Evolutionary conservation across 2,888 invertebrate genomes (phyloP), one percentile per base, ranked within the genome.

Genomic region (Orchestes rusci): DNA sequence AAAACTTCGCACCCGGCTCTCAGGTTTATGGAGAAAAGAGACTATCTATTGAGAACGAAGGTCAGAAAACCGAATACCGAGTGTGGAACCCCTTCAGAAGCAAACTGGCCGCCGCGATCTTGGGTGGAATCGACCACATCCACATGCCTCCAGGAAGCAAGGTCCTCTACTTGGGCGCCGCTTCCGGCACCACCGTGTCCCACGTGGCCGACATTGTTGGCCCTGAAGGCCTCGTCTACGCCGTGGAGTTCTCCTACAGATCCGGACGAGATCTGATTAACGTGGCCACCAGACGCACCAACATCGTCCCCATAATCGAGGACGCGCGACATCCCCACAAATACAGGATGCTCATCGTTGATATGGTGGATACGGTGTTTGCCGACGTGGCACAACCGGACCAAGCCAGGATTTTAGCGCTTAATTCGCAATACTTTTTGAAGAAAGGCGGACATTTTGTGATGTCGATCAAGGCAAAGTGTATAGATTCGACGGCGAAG

Each of bases 61-160:
- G 84, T 52, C 84, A 86, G 50, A 93, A 99, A 73, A 76, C 87
- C 58, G 99, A 99, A 73, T 97, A 99, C 77, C 82, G 97, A 73
- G 93, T 95, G 8, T 97, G 97, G 96, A 99, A 99, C 75, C 97
- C 97, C 0, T 99, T 97, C 77, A 76, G 99, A 61, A 99, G 97
- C 1, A 99, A 99, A 72, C 72, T 99, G 60, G 99, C 96, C 0
- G 99, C 99, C 2, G 96, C 97, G 1, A 92, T 99, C 55, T 78
- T 99, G 61, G 97, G 97, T 15, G 99, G 99, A 41, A 84, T 99
- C 19, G 97, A 96, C 57, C 80, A 92, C 64, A 94, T 97, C 55
- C 86, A 96, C 71, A 99, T 99, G 80, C 79, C 85, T 29, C 97
- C 96, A 0, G 99, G 97, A 0, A 80, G 84, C 33, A 90, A 92